A percentile compares a stretch with the other conserved stretches of the same genome.
phyloP scores from a whole-genome alignment of 2,113 vertebrate species.

The Cryptomyrus ogoouensis region DNA sequence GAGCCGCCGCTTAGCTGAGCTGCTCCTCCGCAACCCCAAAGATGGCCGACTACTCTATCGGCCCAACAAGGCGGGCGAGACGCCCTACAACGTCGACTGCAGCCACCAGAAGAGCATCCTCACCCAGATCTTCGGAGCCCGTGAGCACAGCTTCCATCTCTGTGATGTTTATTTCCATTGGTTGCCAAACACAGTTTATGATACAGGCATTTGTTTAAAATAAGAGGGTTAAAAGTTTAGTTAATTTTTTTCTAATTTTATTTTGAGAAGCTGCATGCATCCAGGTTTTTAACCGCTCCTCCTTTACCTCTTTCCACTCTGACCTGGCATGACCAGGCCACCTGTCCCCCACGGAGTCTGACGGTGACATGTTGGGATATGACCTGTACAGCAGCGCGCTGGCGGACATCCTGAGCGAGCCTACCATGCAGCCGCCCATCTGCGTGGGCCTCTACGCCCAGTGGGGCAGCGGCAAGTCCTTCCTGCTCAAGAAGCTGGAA shows the following conservation, averaged over 20 bases:
- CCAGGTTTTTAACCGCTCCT: background rate
- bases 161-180: background rate
- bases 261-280: background rate
- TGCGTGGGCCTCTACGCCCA: constrained; percentile 96
- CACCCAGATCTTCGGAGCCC: constrained; percentile 84
- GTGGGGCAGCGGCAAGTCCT: constrained; percentile 97
- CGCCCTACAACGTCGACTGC: constrained; percentile 85
- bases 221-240: background rate
- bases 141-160: constrained; percentile 52
- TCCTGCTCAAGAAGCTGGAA: constrained; percentile 97
- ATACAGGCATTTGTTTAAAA: background rate
- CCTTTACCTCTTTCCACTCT: background rate
- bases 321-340: constrained; percentile 67
- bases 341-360: constrained; percentile 87
- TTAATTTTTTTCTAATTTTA: background rate
- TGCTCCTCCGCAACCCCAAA: constrained; percentile 80
- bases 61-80: constrained; percentile 82
- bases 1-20: constrained; percentile 77
- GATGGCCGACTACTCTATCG: constrained; percentile 80
- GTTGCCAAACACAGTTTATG: background rate
- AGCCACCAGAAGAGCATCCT: constrained; percentile 86
- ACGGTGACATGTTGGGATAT: constrained; percentile 94
- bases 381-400: constrained; percentile 93
- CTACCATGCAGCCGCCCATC: constrained; percentile 97
- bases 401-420: constrained; percentile 93